Conservation (phyloP, 2,888 invertebrate genomes). For the Tyria jacobaeae region DNA sequence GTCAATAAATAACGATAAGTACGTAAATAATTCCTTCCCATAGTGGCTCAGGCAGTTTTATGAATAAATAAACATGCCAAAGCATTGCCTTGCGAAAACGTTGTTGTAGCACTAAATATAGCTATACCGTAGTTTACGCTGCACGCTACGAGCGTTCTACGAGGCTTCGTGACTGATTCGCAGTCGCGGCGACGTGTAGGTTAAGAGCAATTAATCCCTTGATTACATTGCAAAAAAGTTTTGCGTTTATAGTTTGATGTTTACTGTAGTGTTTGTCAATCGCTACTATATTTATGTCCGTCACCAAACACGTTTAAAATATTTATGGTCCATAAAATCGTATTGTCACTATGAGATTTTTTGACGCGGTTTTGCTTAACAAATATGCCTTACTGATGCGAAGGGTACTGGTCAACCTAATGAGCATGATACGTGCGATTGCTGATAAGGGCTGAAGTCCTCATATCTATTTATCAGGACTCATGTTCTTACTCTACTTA, state of each 20-base stretch:
- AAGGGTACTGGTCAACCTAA: no score
- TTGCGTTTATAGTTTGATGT: conserved; percentile 24
- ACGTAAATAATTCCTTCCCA: conserved; percentile 23
- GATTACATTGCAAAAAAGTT: conserved; percentile 18
- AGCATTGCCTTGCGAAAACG: conserved; percentile 33
- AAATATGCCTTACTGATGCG: no score
- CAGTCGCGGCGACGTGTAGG: conserved; percentile 14
- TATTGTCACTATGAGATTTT: no score
- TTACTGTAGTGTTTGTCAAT: neutral
- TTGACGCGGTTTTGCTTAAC: no score
- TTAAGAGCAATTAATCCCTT: conserved; percentile 27
- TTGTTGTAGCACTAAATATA: conserved; percentile 39
- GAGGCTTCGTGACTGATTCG: conserved; percentile 21
- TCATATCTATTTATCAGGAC: no score
- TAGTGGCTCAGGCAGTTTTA: conserved; percentile 26
- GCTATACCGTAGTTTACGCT: conserved; percentile 29
- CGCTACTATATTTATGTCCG: neutral
- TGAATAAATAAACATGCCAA: conserved; percentile 34
- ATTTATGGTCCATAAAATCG: neutral
- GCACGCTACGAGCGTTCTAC: conserved; percentile 39
- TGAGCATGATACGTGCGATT: no score
- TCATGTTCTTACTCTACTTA: no score
- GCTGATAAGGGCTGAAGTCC: no score
- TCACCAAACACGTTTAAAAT: neutral
- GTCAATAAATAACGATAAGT: conserved; percentile 1